Percentiles rank a stretch among this genome's conserved stretches.
phyloP scores from a whole-genome alignment of 2,888 invertebrate species.

The Tetramorium bicarinatum region DNA sequence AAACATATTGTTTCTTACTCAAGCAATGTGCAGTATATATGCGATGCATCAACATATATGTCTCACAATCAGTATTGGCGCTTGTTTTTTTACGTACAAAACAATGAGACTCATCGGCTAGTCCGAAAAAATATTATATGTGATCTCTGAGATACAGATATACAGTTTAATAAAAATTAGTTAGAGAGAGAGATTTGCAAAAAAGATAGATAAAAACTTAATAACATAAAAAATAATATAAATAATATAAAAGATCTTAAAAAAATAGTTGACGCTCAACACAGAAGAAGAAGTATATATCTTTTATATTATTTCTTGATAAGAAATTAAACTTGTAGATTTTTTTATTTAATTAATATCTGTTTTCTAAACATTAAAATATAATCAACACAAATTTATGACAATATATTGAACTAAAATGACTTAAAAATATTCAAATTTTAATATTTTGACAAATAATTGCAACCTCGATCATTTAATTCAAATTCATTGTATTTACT shows the following conservation, averaged over 20 bases:
- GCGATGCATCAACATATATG: background rate
- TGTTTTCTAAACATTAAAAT: background rate
- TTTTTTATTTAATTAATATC: background rate
- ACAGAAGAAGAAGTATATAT: background rate
- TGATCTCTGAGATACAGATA: background rate
- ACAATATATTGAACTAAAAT: background rate
- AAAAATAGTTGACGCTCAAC: background rate
- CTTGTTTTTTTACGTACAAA: background rate
- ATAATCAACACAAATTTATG: background rate
- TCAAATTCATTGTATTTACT: background rate
- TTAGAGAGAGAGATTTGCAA: background rate
- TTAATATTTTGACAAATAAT: background rate
- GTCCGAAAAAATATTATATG: background rate
- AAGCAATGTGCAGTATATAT: background rate
- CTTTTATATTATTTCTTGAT: background rate
- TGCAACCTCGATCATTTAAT: background rate
- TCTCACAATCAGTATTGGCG: background rate
- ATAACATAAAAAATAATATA: background rate
- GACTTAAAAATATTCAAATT: background rate
- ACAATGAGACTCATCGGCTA: background rate
- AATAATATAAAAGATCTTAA: background rate
- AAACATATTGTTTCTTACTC: slow-evolving; percentile 52
- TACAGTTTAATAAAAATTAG: background rate
- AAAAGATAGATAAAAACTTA: background rate
- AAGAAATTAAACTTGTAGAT: too few relatives aligned